Conservation (phyloP, 2,113 vertebrate genomes). For the Holacanthus passer region DNA sequence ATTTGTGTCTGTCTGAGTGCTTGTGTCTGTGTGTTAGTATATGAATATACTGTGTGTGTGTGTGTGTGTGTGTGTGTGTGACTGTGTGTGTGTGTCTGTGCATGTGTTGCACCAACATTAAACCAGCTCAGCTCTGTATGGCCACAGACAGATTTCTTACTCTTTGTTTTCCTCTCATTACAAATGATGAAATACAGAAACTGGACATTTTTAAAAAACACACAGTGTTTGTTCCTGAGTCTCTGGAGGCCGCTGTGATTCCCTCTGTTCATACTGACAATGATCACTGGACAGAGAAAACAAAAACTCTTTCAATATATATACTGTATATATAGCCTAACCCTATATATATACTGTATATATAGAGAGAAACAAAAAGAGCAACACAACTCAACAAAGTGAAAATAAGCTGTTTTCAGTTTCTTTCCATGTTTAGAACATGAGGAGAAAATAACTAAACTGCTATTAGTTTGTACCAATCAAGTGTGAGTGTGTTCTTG, state of each 20-base stretch:
- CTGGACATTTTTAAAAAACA: too few relatives aligned
- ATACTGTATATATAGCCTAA: too few relatives aligned
- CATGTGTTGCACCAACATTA: conserved; percentile 27
- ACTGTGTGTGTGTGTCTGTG: conserved; percentile 9
- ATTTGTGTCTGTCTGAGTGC: conserved; percentile 48
- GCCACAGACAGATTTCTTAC: neutral
- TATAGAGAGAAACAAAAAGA: too few relatives aligned
- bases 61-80: conserved; percentile 25
- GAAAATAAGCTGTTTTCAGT: neutral
- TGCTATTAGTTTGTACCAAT: neutral
- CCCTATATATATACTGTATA: too few relatives aligned
- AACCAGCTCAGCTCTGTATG: neutral
- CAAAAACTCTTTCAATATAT: too few relatives aligned
- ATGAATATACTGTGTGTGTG: conserved; percentile 20
- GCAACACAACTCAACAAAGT: too few relatives aligned
- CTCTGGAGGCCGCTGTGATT: too few relatives aligned
- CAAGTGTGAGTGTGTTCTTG: neutral
- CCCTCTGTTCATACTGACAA: too few relatives aligned
- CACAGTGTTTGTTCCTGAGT: too few relatives aligned
- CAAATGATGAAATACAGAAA: neutral
- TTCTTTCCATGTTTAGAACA: too few relatives aligned
- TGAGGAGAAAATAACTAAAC: neutral
- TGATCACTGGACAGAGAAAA: too few relatives aligned
- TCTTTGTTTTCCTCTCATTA: neutral
- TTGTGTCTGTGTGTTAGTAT: conserved; percentile 24